phyloP scores from a whole-genome alignment of 2,888 invertebrate genomes.

The Bellardia pandia region DNA sequence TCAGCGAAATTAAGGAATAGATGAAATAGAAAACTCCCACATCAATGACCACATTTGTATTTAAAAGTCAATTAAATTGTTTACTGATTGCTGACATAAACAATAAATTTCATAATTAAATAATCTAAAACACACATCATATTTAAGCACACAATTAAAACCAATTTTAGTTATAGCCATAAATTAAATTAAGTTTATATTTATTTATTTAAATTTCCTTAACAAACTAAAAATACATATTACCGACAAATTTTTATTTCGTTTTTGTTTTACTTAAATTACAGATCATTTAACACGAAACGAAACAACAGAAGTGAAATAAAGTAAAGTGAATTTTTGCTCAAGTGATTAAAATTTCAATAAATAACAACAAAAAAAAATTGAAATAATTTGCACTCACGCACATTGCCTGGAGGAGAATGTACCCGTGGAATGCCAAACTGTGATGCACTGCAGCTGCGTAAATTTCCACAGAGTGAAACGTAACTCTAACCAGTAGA shows the following conservation, averaged over 20 bases:
- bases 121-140: slow-evolving; percentile 2
- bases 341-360: slow-evolving; percentile 7
- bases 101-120: slow-evolving; percentile 20
- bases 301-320: no score
- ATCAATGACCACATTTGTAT: slow-evolving; percentile 25
- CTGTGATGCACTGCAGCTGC: slow-evolving; percentile 40
- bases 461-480: slow-evolving; percentile 46
- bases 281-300: slow-evolving; percentile 59
- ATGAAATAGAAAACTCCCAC: slow-evolving; percentile 23
- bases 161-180: background rate
- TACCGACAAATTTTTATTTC: slow-evolving; percentile 32
- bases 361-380: background rate
- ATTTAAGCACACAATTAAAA: slow-evolving; percentile 14
- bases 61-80: background rate
- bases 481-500: background rate
- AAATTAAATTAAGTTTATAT: slow-evolving; percentile 39
- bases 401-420: slow-evolving; percentile 31
- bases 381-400: slow-evolving; percentile 41
- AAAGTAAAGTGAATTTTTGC: slow-evolving; percentile 28
- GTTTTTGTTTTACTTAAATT: slow-evolving; percentile 54
- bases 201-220: slow-evolving; percentile 20
- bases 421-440: slow-evolving; percentile 41
- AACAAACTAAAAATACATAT: slow-evolving; percentile 2
- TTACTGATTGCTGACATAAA: slow-evolving; percentile 33
- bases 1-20: background rate